Base-by-base conservation (phyloP, 2,888 invertebrate species). In the Lamproptera curius region DNA sequence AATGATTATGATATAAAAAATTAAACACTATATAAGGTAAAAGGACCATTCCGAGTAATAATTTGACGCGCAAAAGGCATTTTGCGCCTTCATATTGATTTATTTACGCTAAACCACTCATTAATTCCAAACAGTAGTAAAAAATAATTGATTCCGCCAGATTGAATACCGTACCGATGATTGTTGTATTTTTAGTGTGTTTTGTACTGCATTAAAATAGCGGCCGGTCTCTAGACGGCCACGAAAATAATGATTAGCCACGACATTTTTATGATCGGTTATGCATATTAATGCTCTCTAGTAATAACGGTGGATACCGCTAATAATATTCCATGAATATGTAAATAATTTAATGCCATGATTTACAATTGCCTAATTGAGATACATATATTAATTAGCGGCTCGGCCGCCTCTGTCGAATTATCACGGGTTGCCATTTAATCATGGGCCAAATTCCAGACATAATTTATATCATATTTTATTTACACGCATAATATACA, bases 181-280 rank as follows among this genome's bases (percentile, higher is more conserved):
- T 45, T 39, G 38, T 34, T 34, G 28, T 39, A 26, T 40, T 43
- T 26, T 43, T 31, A 31, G 33, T 38, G 31, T 41, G 33, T 48
- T 48, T 37, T 33, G 38, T 13, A 16, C 20, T 26, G 17, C 17
- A 17, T 11, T 16, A 16, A 6, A 15, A 10, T 10, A 9, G 10
- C n/a, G 13, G 36, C n/a, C 36, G 36, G 9, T 36, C 17, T 33
- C 14, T 35, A 17, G 20, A 41, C 16, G 33, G 28, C 49, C 20
- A 44, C 49, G 20, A 50, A 42, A 46, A 50, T 28, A 23, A 42
- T 57, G 53, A 56, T 56, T 57, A 54, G 51, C 48, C 46, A 47
- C 42, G 57, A 57, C 55, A 56, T 59, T 54, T 60, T 60, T 61
- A 62, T 54, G 57, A 51, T 44, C 16, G 41, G 36, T 13, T 44